Percentiles rank a stretch among this genome's conserved stretches.
Evolutionary conservation across 2,888 invertebrate genomes (phyloP).

Genomic region (Stratiomys singularior): DNA sequence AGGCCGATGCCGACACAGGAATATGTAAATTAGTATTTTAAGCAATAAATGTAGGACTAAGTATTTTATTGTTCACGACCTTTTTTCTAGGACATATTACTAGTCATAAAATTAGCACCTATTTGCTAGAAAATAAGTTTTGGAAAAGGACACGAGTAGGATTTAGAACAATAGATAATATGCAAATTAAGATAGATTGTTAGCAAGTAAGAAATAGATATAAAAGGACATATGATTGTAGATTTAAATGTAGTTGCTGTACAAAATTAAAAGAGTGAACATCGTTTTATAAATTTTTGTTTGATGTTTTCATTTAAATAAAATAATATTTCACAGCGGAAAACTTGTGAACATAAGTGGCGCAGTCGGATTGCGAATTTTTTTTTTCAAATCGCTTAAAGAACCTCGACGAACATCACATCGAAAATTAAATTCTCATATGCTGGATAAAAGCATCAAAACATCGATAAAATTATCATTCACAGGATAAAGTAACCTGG

Average conservation of each 20-base stretch:
- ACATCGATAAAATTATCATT: slow-evolving; percentile 3
- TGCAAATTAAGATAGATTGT: not conserved
- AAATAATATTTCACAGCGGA: not conserved
- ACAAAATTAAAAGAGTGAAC: not conserved
- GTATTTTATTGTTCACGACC: too few relatives aligned
- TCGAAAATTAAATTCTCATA: not conserved
- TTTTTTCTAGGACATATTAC: not conserved
- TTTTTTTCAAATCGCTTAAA: slow-evolving; percentile 10
- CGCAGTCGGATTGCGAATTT: slow-evolving; percentile 10
- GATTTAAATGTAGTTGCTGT: not conserved
- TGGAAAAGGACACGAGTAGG: not conserved
- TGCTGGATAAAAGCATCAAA: not conserved
- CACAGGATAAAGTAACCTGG: not conserved
- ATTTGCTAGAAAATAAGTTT: slow-evolving; percentile 1
- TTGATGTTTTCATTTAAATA: not conserved
- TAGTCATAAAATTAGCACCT: not conserved
- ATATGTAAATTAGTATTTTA: not conserved
- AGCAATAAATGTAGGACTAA: slow-evolving; percentile 2
- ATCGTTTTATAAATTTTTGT: not conserved
- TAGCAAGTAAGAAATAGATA: not conserved
- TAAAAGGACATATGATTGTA: not conserved
- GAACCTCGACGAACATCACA: not conserved
- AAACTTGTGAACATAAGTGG: slow-evolving; percentile 6
- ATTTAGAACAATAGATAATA: not conserved
- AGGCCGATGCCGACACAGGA: too few relatives aligned